These are phyloP conservation scores for Ploceus nigricollis DNA, from an alignment of 2,113 vertebrate species.

Conservation along the genomic window DNA sequence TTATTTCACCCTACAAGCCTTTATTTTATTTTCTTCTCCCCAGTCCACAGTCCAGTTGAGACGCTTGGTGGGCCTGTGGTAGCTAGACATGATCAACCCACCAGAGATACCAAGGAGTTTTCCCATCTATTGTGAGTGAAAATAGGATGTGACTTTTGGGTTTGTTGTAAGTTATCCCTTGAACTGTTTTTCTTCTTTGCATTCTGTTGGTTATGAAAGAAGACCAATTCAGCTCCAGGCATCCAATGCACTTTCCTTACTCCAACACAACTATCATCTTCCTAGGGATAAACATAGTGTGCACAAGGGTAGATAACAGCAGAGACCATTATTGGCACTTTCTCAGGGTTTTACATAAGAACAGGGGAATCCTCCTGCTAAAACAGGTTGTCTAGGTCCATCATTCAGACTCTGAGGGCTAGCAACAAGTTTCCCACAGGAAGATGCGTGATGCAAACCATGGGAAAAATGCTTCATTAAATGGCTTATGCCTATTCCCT, in stretches of 20 bases:
- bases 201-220: background rate
- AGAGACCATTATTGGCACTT: background rate
- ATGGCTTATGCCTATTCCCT: background rate
- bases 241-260: background rate
- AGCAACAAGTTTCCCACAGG: background rate
- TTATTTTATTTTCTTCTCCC: background rate
- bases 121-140: background rate
- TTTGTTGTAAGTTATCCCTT: background rate
- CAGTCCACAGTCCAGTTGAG: background rate
- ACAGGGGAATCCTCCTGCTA: background rate
- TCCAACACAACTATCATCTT: background rate
- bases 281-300: background rate
- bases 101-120: background rate
- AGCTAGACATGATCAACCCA: background rate
- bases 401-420: background rate
- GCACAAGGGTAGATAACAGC: background rate
- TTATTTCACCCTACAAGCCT: background rate
- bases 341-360: background rate
- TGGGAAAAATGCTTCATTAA: background rate
- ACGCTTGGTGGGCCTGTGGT: background rate
- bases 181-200: background rate
- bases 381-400: background rate
- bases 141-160: background rate
- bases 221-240: background rate
- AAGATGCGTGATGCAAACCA: background rate